A percentile compares a stretch with the other conserved stretches of the same genome.
These are phyloP conservation scores for Heliconius nattereri DNA, from an alignment of 1,140 invertebrate species.

Conservation along the genomic window DNA sequence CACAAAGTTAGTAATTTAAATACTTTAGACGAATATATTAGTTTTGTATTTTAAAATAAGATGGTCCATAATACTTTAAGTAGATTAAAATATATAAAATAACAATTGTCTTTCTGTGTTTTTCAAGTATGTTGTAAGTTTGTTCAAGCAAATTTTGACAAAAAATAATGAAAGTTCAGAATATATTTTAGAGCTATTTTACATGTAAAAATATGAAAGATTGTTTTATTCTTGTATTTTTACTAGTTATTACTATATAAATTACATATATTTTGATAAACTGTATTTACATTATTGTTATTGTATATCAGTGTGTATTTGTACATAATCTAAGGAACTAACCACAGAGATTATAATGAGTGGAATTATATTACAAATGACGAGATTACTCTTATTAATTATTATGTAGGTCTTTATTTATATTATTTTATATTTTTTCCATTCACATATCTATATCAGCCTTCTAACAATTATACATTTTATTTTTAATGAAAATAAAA, in stretches of 20 bases:
- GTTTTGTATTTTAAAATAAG: neutral
- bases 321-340: neutral
- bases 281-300: no score
- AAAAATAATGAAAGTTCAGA: no score
- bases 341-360: neutral
- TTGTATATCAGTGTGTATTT: no score
- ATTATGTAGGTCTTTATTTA: neutral
- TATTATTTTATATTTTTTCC: neutral
- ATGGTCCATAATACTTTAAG: constrained; percentile 4
- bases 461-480: neutral
- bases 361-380: neutral
- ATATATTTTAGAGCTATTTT: no score
- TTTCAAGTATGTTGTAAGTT: no score
- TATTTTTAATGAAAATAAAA: neutral
- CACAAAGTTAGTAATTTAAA: neutral
- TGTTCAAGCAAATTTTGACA: no score
- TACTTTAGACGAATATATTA: neutral
- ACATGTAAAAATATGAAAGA: no score
- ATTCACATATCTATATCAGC: constrained; percentile 5
- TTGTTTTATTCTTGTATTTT: no score
- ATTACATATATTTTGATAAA: no score
- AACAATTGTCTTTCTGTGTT: constrained; percentile 23
- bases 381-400: neutral
- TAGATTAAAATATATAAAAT: neutral
- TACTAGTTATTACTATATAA: no score